These are phyloP conservation scores for Sycophila sp. DNA, from an alignment of 1,140 invertebrate species.

Conservation along the genomic window DNA sequence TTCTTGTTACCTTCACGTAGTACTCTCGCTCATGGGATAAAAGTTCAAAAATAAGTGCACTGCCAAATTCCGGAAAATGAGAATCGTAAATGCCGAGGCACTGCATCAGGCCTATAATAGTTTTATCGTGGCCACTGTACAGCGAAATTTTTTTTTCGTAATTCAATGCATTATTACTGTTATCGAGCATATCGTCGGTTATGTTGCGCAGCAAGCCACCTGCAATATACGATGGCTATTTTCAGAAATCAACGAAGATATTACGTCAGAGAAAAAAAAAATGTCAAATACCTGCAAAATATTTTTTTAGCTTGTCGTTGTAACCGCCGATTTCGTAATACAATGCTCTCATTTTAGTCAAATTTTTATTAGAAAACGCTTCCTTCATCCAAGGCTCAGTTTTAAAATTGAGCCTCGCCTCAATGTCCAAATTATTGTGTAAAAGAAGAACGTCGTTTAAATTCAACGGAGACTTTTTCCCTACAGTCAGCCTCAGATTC, in stretches of 20 bases:
- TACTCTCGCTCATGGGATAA: background rate
- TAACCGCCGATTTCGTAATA: slow-evolving; percentile 3
- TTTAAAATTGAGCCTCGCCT: background rate
- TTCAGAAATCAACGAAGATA: background rate
- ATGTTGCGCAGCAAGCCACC: background rate
- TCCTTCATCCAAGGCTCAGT: slow-evolving; percentile 25
- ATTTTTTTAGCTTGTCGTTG: background rate
- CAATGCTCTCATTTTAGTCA: background rate
- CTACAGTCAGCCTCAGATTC: background rate
- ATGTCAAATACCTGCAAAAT: background rate
- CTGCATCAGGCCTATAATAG: background rate
- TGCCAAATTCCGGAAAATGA: slow-evolving; percentile 6
- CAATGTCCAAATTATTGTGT: slow-evolving; percentile 18
- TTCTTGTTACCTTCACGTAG: slow-evolving; percentile 13
- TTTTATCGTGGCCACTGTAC: slow-evolving; percentile 29
- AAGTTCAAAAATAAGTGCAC: slow-evolving; percentile 22
- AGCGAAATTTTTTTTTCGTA: background rate
- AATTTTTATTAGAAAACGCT: background rate
- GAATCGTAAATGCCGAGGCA: background rate
- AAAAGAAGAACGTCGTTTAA: slow-evolving; percentile 13
- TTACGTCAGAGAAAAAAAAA: background rate
- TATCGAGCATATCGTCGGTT: background rate
- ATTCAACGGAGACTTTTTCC: background rate
- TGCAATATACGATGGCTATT: background rate
- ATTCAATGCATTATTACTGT: background rate